Evolutionary conservation across 2,113 vertebrate species (phyloP).

Genomic region (Pedetes capensis): DNA sequence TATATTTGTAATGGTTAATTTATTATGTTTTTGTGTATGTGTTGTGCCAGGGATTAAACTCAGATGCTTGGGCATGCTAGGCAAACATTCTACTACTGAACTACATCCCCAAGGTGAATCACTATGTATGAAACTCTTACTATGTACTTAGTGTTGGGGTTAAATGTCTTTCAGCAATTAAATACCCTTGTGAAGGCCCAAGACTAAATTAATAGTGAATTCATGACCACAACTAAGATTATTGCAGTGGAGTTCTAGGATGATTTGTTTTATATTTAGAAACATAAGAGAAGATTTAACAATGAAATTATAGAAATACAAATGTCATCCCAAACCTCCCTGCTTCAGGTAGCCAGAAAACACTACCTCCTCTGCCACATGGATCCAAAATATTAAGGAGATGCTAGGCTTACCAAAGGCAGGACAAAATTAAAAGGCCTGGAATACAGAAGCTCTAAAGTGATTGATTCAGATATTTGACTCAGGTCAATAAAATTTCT

Average conservation of each 20-base stretch:
- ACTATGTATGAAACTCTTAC: neutral
- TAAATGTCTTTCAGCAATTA: neutral
- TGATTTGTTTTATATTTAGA: neutral
- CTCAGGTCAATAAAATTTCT: neutral
- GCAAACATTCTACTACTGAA: no score
- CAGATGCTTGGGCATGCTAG: no score
- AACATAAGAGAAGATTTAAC: neutral
- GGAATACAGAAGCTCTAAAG: neutral
- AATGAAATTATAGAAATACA: neutral
- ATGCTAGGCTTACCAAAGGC: neutral
- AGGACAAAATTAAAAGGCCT: neutral
- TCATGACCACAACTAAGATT: neutral
- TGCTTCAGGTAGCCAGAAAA: neutral
- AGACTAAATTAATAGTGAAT: neutral
- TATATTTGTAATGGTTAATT: no score
- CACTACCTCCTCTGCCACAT: neutral
- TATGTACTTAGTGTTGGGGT: neutral
- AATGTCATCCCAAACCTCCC: neutral
- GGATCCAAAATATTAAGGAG: neutral
- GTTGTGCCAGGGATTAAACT: no score
- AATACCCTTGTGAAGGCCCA: neutral
- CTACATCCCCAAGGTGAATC: no score
- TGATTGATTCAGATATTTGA: neutral
- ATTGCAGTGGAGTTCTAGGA: neutral
- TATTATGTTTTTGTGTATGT: no score